phyloP scores from a whole-genome alignment of 2,888 invertebrate species.

The Lycia hirtaria region DNA sequence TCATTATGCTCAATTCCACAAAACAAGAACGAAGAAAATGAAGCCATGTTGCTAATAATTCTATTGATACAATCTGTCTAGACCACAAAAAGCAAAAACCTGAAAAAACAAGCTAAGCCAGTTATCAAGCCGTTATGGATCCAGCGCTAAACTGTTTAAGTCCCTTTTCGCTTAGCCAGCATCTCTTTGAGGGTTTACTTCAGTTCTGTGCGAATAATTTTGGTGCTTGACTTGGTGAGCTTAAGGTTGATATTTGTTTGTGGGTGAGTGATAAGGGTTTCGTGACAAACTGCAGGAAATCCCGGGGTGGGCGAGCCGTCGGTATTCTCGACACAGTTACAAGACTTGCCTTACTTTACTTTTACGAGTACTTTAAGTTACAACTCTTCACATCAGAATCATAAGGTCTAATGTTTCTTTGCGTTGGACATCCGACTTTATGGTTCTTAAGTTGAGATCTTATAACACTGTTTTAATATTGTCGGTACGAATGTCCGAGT shows the following conservation, averaged over 20 bases:
- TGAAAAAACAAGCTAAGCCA: constrained; percentile 15
- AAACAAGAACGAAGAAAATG: constrained; percentile 10
- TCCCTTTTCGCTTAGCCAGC: constrained; percentile 20
- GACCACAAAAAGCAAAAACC: constrained; percentile 20
- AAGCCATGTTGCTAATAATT: constrained; percentile 14
- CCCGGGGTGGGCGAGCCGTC: constrained; percentile 47
- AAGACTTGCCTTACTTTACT: background rate
- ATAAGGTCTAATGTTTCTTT: too few species aligned
- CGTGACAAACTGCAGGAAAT: constrained; percentile 60
- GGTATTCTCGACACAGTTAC: constrained; percentile 15
- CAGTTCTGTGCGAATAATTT: constrained; percentile 20
- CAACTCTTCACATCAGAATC: too few species aligned
- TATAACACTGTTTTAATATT: too few species aligned
- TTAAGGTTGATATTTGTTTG: constrained; percentile 41
- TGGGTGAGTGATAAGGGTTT: constrained; percentile 45
- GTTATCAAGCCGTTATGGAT: constrained; percentile 19
- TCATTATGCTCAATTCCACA: too few species aligned
- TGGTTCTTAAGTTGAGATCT: too few species aligned
- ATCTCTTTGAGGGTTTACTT: constrained; percentile 5
- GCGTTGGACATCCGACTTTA: too few species aligned
- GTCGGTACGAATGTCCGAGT: too few species aligned
- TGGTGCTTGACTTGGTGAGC: constrained; percentile 28
- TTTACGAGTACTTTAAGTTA: background rate
- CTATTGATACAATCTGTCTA: constrained; percentile 40
- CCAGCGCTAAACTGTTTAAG: constrained; percentile 16